A percentile compares a stretch with the other conserved stretches of the same genome.
phyloP scores from a whole-genome alignment of 2,113 vertebrate genomes.

The Myotis yumanensis region DNA sequence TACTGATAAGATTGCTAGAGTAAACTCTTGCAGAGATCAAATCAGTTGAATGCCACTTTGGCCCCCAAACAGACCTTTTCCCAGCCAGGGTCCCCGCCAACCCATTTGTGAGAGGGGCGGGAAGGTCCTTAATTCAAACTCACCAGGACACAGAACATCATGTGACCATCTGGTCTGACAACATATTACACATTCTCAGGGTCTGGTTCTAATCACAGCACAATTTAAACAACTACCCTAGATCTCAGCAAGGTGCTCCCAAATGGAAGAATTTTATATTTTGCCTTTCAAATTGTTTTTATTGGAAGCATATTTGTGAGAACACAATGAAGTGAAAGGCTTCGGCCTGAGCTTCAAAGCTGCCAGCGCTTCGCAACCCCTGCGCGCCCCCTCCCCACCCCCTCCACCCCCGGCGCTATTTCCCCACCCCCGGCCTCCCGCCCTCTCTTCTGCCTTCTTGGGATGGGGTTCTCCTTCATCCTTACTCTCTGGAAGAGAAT shows the following conservation, averaged over 20 bases:
- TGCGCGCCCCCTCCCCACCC: no score
- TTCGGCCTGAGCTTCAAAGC: slow-evolving; percentile 51
- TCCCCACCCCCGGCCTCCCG: not conserved
- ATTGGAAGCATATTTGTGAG: slow-evolving; percentile 65
- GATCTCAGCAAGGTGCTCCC: slow-evolving; percentile 69
- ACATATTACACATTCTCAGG: slow-evolving; percentile 21
- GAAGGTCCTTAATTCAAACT: not conserved
- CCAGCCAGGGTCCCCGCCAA: not conserved
- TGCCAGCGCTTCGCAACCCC: not conserved
- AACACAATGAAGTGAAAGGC: slow-evolving; percentile 38
- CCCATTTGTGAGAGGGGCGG: not conserved
- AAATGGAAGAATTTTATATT: slow-evolving; percentile 56
- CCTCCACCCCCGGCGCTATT: not conserved
- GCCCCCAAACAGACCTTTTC: not conserved
- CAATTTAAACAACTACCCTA: not conserved
- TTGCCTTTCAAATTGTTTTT: slow-evolving; percentile 62
- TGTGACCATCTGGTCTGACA: slow-evolving; percentile 49
- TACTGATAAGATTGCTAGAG: not conserved
- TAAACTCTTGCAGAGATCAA: not conserved
- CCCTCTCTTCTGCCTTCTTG: not conserved
- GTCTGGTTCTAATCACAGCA: slow-evolving; percentile 61
- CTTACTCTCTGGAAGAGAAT: not conserved
- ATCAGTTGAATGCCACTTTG: not conserved
- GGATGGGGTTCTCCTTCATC: slow-evolving; percentile 3
- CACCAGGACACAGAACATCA: not conserved